Base-by-base conservation (phyloP, 2,797 vertebrate genomes). In the Tolypeutes matacus region DNA sequence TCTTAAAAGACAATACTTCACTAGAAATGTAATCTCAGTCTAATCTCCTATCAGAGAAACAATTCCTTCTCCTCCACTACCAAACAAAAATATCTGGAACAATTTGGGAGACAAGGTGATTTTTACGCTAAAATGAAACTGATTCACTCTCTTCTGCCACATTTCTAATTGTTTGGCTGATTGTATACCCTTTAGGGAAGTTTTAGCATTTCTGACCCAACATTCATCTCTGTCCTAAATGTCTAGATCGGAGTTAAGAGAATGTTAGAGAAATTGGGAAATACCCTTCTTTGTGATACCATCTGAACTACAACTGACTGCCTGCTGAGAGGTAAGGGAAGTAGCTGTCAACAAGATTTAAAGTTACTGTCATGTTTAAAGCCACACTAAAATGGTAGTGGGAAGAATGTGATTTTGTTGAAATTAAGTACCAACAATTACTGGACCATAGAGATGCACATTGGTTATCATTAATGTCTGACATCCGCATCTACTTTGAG, bases 271-370 rank as follows among this genome's bases (percentile, higher is more conserved):
- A 82, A 93, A 58, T 76, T 95, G 0, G 21, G 7, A 95, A 86
- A 69, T 78, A 58, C 5, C 77, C 94, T 96, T 90, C 65, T 67
- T 80, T 39, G 73, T 82, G 81, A 80, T 86, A 36, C 42, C 53
- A 31, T 86, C 94, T 93, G 96, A 97, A 94, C 93, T 87, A 31
- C 75, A 89, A 72, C 91, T 88, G 89, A 95, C 91, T 97, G 67
- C 60, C 85, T 31, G 2, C 81, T 97, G 95, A 95, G 94, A 97
- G 86, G 73, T 58, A 83, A 10, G 17, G 56, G 81, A 97, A 97
- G 56, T 75, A 93, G 94, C 91, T 97, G 96, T 96, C 97, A 97
- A 60, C 53, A 96, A 96, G 96, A 97, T 96, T 98, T 97, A 97
- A 97, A 97, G 95, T 96, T 95, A 84, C 95, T 97, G 96, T 97